phyloP scores from a whole-genome alignment of 2,797 vertebrate species.

The Hybognathus amarus region DNA sequence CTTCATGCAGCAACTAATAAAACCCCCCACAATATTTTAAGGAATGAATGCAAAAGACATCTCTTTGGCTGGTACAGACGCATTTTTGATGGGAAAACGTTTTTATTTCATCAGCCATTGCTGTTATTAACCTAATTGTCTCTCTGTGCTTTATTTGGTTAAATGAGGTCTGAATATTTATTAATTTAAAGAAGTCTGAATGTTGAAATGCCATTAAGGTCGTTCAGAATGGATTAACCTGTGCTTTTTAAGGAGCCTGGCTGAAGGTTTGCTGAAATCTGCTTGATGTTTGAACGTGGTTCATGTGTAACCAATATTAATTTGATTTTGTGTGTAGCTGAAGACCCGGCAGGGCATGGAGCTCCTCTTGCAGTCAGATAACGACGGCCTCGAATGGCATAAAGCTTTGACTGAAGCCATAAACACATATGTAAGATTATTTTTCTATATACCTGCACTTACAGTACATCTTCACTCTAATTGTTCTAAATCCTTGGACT shows the following conservation, averaged over 20 bases:
- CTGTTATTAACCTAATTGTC: neutral
- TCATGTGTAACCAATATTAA: neutral
- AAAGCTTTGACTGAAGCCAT: slow-evolving; percentile 79
- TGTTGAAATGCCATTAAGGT: neutral
- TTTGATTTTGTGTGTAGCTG: slow-evolving; percentile 68
- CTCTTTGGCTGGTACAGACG: neutral
- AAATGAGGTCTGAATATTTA: neutral
- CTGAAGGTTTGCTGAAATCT: neutral
- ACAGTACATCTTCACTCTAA: neutral
- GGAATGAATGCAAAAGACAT: neutral
- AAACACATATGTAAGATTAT: slow-evolving; percentile 74
- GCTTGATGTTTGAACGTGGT: neutral
- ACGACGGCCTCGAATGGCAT: slow-evolving; percentile 82
- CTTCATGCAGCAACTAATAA: neutral
- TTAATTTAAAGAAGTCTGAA: neutral
- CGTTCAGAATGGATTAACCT: neutral
- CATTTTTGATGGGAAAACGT: neutral
- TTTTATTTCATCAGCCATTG: neutral
- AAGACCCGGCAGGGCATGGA: slow-evolving; percentile 84
- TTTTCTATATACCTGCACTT: neutral
- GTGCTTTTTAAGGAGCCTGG: neutral
- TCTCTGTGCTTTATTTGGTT: neutral
- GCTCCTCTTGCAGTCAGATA: slow-evolving; percentile 84
- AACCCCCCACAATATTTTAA: neutral
- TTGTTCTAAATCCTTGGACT: neutral